Base-by-base conservation (phyloP, 2,113 vertebrate genomes). In the Carettochelys insculpta region DNA sequence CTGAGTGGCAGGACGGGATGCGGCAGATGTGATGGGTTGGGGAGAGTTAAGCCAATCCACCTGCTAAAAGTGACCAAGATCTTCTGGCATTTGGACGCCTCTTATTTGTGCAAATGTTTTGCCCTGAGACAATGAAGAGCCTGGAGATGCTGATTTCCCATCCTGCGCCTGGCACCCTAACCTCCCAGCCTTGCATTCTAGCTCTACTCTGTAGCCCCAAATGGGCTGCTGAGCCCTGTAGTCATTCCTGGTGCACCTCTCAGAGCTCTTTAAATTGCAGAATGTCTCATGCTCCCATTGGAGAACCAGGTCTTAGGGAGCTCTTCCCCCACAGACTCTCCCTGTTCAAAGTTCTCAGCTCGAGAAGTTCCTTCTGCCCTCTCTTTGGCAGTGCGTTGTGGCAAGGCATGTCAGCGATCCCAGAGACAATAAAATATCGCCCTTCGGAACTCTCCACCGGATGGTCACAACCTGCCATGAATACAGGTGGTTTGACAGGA, bases 321-420 rank as follows among this genome's bases (percentile, higher is more conserved):
- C 61, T 68, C 34, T 68, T 25, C 38, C n/a, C 41, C 41, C 41
- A 27, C 27, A 45, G 45, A 41, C 56, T 41, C 86, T 11, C 45
- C 43, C 47, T 34, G 8, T 48, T 68, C 38, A 38, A 68, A 38
- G 61, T 38, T 29, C 29, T 34, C 31, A 47, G 29, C 76, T 77
- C 19, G 29, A 14, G 47, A 34, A 51, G 19, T 50, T 34, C 29
- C 76, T 50, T 3, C 31, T 31, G 29, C 31, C 47, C 47, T 5
- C 2, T 58, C 86, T 20, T 1, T 0, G 0, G 61, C 54, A 61
- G 47, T 0, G 0, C 5, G 27, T 71, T 38, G 0, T 38, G 58
- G 41, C 52, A 41, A 29, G 58, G 34, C 5, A 34, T 27, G 45
- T 61, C 76, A 77, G 47, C 76, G 71, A 27, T 27, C 82, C 54